Evolutionary conservation across 2,888 invertebrate genomes (phyloP), one percentile per base, ranked within the genome.

Genomic region (Sialis fuliginosa): DNA sequence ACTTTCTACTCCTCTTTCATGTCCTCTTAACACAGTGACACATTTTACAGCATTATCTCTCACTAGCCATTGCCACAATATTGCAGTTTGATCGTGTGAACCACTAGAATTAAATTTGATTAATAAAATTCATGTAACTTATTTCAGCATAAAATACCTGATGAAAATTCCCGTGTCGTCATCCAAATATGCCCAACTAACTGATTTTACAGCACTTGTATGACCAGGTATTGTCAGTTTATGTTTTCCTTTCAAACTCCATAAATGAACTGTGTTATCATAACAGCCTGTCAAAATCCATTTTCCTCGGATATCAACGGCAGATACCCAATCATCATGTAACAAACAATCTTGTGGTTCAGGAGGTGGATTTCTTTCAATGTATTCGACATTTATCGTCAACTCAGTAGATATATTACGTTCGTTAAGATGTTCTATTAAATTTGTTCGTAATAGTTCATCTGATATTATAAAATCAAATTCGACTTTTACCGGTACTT

Each of bases 251-350:
- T 83, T 82, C 4, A 74, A 74, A 8, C 81, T 84, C 92, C 93
- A 95, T 50, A 96, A 75, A 57, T 90, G 87, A 39, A 95, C 67
- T 46, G 90, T 87, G 62, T 88, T 86, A 62, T 96, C 96, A 65
- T 95, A 96, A 62, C 91, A 87, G 22, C 95, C 95, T 45, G 88
- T 82, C 41, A 95, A 62, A 50, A 95, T 85, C 82, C 84, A 87
- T 59, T 78, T 77, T 39, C 72, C 74, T 50, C 71, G 67, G 39
- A 78, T 72, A 55, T 83, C 79, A 1, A 93, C 80, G 40, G 88
- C 78, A 13, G 91, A 84, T n/a, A 97, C 91, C 97, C 97, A 98
- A 62, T 98, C 97, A 65, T 96, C 92, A 58, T 96, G 95, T 62
- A 89, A 74, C 52, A 97, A 69, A 60, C 90, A 89, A 62, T 93